phyloP scores from a whole-genome alignment of 2,888 invertebrate species.

The Axea sp. region DNA sequence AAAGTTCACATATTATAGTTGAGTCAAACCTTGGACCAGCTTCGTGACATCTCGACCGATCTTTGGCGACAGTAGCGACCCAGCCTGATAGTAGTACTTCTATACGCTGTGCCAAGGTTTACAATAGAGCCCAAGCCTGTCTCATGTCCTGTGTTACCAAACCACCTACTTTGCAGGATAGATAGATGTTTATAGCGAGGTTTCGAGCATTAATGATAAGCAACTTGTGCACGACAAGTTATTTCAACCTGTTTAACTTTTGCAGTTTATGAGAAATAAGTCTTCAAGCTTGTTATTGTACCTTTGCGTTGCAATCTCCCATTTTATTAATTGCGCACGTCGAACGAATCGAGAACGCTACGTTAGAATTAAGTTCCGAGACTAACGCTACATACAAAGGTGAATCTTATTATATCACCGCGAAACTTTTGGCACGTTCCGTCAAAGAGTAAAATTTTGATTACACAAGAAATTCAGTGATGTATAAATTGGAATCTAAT shows the following conservation, averaged over 20 bases:
- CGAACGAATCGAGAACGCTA: too few relatives aligned
- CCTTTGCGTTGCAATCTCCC: too few relatives aligned
- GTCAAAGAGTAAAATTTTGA: too few relatives aligned
- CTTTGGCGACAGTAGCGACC: slow-evolving; percentile 34
- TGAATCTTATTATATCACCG: too few relatives aligned
- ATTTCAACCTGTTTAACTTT: slow-evolving; percentile 27
- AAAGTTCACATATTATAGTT: slow-evolving; percentile 59
- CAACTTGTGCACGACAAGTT: slow-evolving; percentile 17
- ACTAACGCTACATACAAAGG: too few relatives aligned
- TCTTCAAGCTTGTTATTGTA: too few relatives aligned
- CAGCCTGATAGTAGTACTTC: slow-evolving; percentile 25
- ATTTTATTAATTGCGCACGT: too few relatives aligned
- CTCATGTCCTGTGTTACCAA: slow-evolving; percentile 11
- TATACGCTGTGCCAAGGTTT: slow-evolving; percentile 15
- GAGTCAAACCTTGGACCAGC: slow-evolving; percentile 57
- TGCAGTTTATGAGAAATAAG: background rate
- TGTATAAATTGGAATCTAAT: too few relatives aligned
- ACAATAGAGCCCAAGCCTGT: slow-evolving; percentile 12
- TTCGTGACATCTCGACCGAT: slow-evolving; percentile 53
- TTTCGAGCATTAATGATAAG: slow-evolving; percentile 40
- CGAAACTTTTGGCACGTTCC: too few relatives aligned
- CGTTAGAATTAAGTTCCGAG: too few relatives aligned
- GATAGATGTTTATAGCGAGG: slow-evolving; percentile 29
- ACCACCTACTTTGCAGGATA: slow-evolving; percentile 21
- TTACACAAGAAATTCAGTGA: too few relatives aligned